Percentiles rank a stretch among this genome's conserved stretches.
These are phyloP conservation scores for Smittia sp. DNA, from an alignment of 2,888 invertebrate species.

Conservation along the genomic window DNA sequence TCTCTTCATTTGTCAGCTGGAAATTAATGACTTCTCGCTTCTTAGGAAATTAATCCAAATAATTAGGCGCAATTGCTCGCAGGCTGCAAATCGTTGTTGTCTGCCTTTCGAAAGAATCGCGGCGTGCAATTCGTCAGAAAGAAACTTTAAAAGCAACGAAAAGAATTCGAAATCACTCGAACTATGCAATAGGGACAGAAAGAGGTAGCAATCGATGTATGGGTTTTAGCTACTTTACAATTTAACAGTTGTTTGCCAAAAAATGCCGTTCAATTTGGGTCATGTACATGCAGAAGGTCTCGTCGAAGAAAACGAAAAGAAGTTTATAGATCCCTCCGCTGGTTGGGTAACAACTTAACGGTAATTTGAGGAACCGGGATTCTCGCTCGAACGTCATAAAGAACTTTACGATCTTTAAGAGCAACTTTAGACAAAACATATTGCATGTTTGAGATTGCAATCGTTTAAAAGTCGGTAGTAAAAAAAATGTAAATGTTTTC, in stretches of 20 bases:
- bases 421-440: too few species aligned
- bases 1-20: not conserved
- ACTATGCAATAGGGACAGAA: conserved; percentile 3
- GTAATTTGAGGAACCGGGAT: not conserved
- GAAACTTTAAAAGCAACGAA: not conserved
- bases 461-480: too few species aligned
- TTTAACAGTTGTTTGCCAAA: conserved; percentile 33
- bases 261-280: conserved; percentile 39
- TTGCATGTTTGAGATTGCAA: too few species aligned
- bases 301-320: not conserved
- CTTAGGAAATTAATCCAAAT: too few species aligned
- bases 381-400: too few species aligned
- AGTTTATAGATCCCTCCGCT: not conserved
- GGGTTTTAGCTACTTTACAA: conserved; percentile 25
- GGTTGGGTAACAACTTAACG: too few species aligned
- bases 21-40: too few species aligned
- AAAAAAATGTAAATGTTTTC: too few species aligned
- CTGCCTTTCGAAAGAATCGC: conserved; percentile 4
- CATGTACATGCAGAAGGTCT: conserved; percentile 36
- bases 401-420: too few species aligned
- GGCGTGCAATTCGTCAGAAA: conserved; percentile 11
- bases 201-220: not conserved
- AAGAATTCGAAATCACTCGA: not conserved
- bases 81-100: too few species aligned
- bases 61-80: too few species aligned